These are phyloP conservation scores for Agriopis leucophaearia DNA, from an alignment of 2,888 invertebrate species.

Conservation along the genomic window DNA sequence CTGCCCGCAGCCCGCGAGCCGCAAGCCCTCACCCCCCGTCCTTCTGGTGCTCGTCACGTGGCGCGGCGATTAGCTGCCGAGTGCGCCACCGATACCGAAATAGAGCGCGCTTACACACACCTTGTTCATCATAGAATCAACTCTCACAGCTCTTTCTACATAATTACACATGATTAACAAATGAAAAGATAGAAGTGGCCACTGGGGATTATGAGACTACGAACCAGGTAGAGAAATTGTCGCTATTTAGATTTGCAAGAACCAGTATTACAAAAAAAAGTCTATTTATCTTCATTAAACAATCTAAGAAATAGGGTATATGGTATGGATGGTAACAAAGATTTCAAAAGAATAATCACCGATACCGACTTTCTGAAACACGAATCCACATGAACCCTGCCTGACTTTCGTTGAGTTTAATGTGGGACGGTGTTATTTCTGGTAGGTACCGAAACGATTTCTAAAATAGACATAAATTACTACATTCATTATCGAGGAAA, in stretches of 20 bases:
- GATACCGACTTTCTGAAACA: neutral
- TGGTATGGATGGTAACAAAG: neutral
- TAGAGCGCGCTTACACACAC: constrained; percentile 72
- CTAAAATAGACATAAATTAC: constrained; percentile 28
- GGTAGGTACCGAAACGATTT: constrained; percentile 20
- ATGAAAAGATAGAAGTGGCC: neutral
- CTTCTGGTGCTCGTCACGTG: constrained; percentile 84
- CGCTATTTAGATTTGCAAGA: constrained; percentile 22
- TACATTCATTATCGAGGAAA: constrained; percentile 23
- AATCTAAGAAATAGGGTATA: neutral
- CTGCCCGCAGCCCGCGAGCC: constrained; percentile 59
- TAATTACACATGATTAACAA: constrained; percentile 20
- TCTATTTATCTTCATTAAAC: neutral
- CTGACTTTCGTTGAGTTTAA: constrained; percentile 24
- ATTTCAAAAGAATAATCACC: constrained; percentile 4
- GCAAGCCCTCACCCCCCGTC: constrained; percentile 75
- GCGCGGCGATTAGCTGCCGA: constrained; percentile 83
- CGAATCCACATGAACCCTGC: constrained; percentile 19
- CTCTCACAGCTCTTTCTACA: constrained; percentile 64
- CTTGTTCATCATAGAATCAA: constrained; percentile 71
- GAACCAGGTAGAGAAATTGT: neutral
- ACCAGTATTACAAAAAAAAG: neutral
- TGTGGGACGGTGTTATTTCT: constrained; percentile 28
- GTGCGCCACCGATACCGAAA: constrained; percentile 84
- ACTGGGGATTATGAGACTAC: neutral